Conservation (phyloP, 2,113 vertebrate species). For the Acrocephalus kingi region DNA sequence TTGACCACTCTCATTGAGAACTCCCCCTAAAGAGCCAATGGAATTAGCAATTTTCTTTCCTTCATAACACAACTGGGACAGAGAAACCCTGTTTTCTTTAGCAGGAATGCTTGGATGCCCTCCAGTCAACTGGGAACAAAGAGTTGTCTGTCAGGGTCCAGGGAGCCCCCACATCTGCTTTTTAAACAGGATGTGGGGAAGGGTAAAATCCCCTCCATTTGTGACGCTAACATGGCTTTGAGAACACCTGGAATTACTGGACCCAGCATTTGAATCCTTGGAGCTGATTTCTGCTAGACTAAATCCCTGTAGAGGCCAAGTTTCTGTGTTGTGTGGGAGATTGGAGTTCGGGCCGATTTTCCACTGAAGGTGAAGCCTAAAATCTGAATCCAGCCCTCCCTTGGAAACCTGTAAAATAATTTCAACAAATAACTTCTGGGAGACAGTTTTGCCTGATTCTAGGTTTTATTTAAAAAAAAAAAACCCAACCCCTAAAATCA, state of each 20-base stretch:
- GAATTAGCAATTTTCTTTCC: not conserved
- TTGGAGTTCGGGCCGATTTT: not conserved
- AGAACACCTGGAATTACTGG: slow-evolving; percentile 40
- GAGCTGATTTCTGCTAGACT: not conserved
- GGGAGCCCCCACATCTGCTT: slow-evolving; percentile 45
- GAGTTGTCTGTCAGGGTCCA: slow-evolving; percentile 31
- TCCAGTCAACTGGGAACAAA: slow-evolving; percentile 39
- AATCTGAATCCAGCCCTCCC: not conserved
- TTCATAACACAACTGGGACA: not conserved
- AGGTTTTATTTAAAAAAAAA: not conserved
- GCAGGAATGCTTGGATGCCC: not conserved
- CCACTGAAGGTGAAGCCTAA: not conserved
- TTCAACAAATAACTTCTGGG: not conserved
- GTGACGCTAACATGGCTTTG: not conserved
- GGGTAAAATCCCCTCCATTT: slow-evolving; percentile 30
- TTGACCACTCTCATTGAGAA: not conserved
- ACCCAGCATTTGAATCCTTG: not conserved
- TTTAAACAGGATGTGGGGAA: slow-evolving; percentile 42
- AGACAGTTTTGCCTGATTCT: not conserved
- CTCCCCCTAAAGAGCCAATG: not conserved
- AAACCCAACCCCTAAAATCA: not conserved
- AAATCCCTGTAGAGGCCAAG: not conserved
- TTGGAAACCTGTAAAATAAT: not conserved
- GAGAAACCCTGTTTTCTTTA: not conserved
- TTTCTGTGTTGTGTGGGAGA: not conserved